phyloP scores from a whole-genome alignment of 1,140 invertebrate genomes.

The Cryptotermes secundus region DNA sequence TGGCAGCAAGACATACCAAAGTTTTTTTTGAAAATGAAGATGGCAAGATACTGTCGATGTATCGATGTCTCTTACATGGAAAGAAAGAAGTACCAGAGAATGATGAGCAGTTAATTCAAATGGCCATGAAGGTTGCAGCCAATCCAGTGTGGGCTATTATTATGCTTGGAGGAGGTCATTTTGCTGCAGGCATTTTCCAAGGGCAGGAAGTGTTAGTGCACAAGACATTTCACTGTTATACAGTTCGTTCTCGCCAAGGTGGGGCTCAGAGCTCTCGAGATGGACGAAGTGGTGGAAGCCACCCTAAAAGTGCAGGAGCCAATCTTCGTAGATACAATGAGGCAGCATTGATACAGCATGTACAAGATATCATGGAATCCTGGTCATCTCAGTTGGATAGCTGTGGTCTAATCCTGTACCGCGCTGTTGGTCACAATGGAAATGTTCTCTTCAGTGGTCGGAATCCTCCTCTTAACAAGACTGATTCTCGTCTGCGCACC shows the following conservation, averaged over 20 bases:
- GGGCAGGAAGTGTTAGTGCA: constrained; percentile 64
- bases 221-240: constrained; percentile 87
- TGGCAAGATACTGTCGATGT: constrained; percentile 70
- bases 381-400: constrained; percentile 68
- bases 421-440: constrained; percentile 75
- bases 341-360: constrained; percentile 67
- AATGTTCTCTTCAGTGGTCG: constrained; percentile 74
- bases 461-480: constrained; percentile 64
- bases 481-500: constrained; percentile 64
- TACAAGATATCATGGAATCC: constrained; percentile 68
- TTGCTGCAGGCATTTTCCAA: constrained; percentile 80
- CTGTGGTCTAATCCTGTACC: constrained; percentile 75
- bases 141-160: constrained; percentile 66
- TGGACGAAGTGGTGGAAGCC: constrained; percentile 59
- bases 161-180: constrained; percentile 84
- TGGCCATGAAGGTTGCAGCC: constrained; percentile 46
- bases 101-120: constrained; percentile 49
- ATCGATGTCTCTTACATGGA: constrained; percentile 65
- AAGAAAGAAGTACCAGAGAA: constrained; percentile 58
- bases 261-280: constrained; percentile 73
- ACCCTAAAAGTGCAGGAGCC: constrained; percentile 78
- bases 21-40: constrained; percentile 69
- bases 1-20: constrained; percentile 60
- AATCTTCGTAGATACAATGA: constrained; percentile 80
- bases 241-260: constrained; percentile 80